Conservation (phyloP, 2,797 vertebrate species). For the Scyliorhinus canicula region DNA sequence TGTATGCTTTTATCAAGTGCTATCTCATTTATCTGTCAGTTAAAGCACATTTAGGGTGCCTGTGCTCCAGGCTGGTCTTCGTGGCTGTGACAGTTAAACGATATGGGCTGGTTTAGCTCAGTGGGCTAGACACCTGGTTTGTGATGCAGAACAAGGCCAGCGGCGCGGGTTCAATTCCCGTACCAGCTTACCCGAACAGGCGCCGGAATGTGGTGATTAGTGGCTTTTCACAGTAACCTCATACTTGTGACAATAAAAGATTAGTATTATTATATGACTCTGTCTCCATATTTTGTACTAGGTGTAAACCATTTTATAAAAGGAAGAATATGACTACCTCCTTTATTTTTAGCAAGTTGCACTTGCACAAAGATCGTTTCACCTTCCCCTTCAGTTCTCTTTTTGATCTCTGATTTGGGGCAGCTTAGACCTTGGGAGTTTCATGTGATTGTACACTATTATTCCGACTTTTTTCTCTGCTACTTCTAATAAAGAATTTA, state of each 20-base stretch:
- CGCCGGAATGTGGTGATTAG: no score
- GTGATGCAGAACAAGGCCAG: no score
- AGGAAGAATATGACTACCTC: not conserved
- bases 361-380: not conserved
- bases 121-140: no score
- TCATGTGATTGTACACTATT: not conserved
- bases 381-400: not conserved
- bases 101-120: no score
- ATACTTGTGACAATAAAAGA: no score
- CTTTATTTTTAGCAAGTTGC: not conserved
- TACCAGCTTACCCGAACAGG: no score
- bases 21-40: not conserved
- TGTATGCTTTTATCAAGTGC: not conserved
- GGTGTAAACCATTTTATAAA: not conserved
- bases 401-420: not conserved
- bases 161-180: no score
- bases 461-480: not conserved
- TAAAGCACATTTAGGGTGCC: not conserved
- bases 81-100: not conserved
- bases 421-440: not conserved
- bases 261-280: not conserved
- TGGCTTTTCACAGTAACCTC: no score
- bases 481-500: no score
- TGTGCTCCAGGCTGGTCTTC: not conserved
- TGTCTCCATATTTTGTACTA: not conserved